Evolutionary conservation across 2,113 vertebrate genomes (phyloP), one percentile per base, ranked within the genome.

Genomic region (Peromyscus maniculatus): DNA sequence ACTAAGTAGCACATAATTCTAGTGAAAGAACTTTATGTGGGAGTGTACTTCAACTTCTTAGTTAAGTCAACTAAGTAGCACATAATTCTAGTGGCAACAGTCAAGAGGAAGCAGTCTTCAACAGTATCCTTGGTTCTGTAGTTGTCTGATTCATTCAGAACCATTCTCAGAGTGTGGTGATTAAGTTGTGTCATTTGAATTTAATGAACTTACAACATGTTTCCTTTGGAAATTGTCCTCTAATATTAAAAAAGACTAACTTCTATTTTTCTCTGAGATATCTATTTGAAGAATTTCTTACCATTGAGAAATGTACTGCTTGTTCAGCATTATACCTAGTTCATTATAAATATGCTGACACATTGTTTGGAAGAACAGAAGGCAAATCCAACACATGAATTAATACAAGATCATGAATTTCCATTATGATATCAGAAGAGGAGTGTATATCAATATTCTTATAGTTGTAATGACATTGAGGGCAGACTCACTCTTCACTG

Each of bases 141-240:
- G 11, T 49, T 79, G 26, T 11, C 1, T 24, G 16, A 74, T 93
- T 95, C 49, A 64, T 28, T 31, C 8, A 79, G 57, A 95, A 52
- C 12, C n/a, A 69, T 26, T 67, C 2, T 49, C 43, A 26, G 49
- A n/a, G 11, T 82, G 5, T 31, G 26, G 52, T 49, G 72, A 46
- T 79, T 71, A 74, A 52, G 1, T 49, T 75, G 9, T 80, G 11
- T 36, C 75, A 62, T 26, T 94, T 88, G 89, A 74, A 43, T 36
- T 91, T 62, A 84, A 94, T 74, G 43, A 3, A 55, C 5, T 75
- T 31, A 43, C 0, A 59, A 49, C 22, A 59, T 64, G 52, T 88
- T 91, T 93, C 31, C 11, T 82, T 91, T 66, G 19, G n/a, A 89
- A 66, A 77, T 84, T 86, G 26, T n/a, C 94, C 87, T 87, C 78